Evolutionary conservation across 2,888 invertebrate species (phyloP), one percentile per base, ranked within the genome.

Genomic region (Drosophila yooni): DNA sequence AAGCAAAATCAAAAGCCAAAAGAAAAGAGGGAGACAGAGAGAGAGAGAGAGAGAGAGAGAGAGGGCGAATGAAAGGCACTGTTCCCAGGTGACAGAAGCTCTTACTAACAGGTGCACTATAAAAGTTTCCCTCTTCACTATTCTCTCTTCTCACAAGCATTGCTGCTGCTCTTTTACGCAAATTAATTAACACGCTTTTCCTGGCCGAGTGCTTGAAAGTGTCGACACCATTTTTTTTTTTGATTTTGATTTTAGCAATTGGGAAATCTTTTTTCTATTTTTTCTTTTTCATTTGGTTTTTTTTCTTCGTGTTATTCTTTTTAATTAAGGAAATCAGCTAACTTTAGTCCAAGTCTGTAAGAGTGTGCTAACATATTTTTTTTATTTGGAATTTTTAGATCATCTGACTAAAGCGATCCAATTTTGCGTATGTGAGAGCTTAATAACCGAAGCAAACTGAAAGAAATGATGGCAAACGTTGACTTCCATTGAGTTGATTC

Each of bases 181-280:
- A 85, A 85, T 88, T 83, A 83, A 83, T 83, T 83, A 83, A 83
- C 79, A 77, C 77, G 59, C 74, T 72, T 68, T 31, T 27, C 29
- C 38, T 29, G 21, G n/a, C 21, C 15, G 40, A 60, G 48, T 53
- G 46, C 29, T 27, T 11, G 29, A 51, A 53, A 53, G 61, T 18
- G 52, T 18, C 58, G 50, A 33, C 58, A 75, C 33, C 40, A 59
- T 59, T 48, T 40, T 56, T 38, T 59, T 48, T 46, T 57, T 50
- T 43, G 33, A 57, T 36, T 59, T 61, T 76, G 53, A 58, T 65
- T 58, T 29, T 40, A 33, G 50, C 61, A 51, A 66, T 61, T 62
- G 78, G 31, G 62, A 66, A 63, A 59, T 72, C 58, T 62, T 50
- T 63, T 61, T 25, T 29, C 38, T 51, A 15, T 31, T 40, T 70